Base-by-base conservation (phyloP, 2,888 invertebrate species). In the Eutolmus rufibarbis region DNA sequence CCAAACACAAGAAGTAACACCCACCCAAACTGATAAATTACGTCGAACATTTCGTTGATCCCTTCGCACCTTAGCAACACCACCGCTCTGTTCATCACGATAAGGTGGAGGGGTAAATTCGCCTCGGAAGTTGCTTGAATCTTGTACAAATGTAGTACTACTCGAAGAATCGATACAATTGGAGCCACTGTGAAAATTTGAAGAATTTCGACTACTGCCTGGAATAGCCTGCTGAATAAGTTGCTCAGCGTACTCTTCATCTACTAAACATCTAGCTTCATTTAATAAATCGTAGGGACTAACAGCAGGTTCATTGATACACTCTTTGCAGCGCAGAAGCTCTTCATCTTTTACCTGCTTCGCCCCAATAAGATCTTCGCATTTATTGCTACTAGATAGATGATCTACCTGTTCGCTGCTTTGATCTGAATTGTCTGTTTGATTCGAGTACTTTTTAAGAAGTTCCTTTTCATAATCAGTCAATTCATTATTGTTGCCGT, bases 1-100 rank as follows among this genome's bases (percentile, higher is more conserved):
- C 96, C 97, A 97, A 93, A 97, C 94, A 94, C 97, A 97, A 92
- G 97, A 97, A 92, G 97, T 97, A 93, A 97, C 95, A 93, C 97
- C 97, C 94, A 97, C 95, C 95, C 97, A 95, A 93, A 97, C 94
- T 91, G 97, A 97, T 94, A 97, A 93, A 91, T 95, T 94, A 87
- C 89, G 89, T 81, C 88, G 88, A 56, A 88, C 86, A 81, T 89
- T 89, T 86, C 43, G 66, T 19, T 74, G 79, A 74, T 28, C 74
- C 28, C 16, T 19, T n/a, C 31, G 85, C 43, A 40, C 40, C 23
- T 74, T 56, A 19, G 66, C 28, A 66, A 28, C 19, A 66, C 12
- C 66, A 66, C 28, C 28, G 12, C 66, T 66, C 8, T 66, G 23
- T 66, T 19, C 28, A 28, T 66, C 66, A 28, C 66, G 66, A 66